Conservation (phyloP, 2,888 invertebrate genomes). For the Pollenia griseotomentosa region DNA sequence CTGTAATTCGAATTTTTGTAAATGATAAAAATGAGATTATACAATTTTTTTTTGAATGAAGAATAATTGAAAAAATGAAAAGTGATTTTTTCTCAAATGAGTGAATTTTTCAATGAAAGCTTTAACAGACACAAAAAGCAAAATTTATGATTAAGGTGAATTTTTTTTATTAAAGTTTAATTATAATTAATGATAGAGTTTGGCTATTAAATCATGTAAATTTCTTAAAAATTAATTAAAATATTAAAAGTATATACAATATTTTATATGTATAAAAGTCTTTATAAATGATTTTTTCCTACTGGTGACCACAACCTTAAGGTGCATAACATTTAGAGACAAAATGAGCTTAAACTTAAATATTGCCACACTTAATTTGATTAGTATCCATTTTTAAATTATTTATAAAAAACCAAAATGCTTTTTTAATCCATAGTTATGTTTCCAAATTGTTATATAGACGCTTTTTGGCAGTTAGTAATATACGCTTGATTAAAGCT, state of each 20-base stretch:
- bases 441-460: slow-evolving; percentile 44
- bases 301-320: slow-evolving; percentile 69
- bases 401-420: neutral
- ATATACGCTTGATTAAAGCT: slow-evolving; percentile 55
- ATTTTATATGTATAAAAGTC: neutral
- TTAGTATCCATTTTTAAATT: slow-evolving; percentile 6
- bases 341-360: slow-evolving; percentile 63
- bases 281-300: slow-evolving; percentile 36
- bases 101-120: slow-evolving; percentile 69
- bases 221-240: slow-evolving; percentile 26
- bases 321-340: slow-evolving; percentile 52
- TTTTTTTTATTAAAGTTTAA: neutral
- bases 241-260: slow-evolving; percentile 53
- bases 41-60: slow-evolving; percentile 69
- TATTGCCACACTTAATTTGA: slow-evolving; percentile 54
- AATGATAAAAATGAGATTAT: slow-evolving; percentile 74
- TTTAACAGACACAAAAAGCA: slow-evolving; percentile 79
- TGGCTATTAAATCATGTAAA: slow-evolving; percentile 13
- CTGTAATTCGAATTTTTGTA: slow-evolving; percentile 55
- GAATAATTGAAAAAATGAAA: slow-evolving; percentile 40
- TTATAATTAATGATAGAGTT: slow-evolving; percentile 44
- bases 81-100: slow-evolving; percentile 63
- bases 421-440: slow-evolving; percentile 23
- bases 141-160: slow-evolving; percentile 76
- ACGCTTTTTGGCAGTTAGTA: slow-evolving; percentile 65